phyloP scores from a whole-genome alignment of 2,113 vertebrate genomes.

The Grallaria varia region DNA sequence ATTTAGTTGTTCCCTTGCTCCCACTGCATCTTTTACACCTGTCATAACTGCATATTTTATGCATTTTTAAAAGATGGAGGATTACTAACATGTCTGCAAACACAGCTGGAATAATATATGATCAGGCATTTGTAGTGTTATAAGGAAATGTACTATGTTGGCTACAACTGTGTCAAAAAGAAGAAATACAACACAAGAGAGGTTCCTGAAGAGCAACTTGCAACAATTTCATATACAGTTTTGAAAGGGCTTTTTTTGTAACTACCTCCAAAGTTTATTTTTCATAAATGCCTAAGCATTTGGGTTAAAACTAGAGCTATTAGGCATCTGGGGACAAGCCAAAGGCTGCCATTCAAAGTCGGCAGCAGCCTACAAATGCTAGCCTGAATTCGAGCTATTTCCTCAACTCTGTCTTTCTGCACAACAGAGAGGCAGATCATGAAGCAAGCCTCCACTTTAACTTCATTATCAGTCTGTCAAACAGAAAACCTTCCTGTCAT shows the following conservation, averaged over 20 bases:
- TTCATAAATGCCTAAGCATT: neutral
- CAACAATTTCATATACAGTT: neutral
- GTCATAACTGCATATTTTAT: fast-evolving
- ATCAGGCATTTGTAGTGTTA: neutral
- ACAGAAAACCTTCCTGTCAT: neutral
- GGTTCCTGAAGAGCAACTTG: neutral
- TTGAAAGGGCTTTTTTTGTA: neutral
- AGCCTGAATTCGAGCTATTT: neutral
- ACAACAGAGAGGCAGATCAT: neutral
- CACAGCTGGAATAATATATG: neutral
- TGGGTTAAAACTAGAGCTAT: neutral
- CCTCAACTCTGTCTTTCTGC: neutral
- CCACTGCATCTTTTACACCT: neutral
- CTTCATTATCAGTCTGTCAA: neutral
- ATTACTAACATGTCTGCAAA: neutral
- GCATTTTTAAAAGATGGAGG: neutral
- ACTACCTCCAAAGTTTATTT: neutral
- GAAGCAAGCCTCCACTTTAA: neutral
- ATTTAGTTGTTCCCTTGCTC: neutral
- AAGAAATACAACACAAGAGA: neutral
- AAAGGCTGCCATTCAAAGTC: neutral
- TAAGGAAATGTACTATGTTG: neutral
- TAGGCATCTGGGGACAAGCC: neutral
- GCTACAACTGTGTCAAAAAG: neutral
- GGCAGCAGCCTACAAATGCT: neutral